Base-by-base conservation (phyloP, 2,797 vertebrate species). In the Acrocephalus scirpaceus region DNA sequence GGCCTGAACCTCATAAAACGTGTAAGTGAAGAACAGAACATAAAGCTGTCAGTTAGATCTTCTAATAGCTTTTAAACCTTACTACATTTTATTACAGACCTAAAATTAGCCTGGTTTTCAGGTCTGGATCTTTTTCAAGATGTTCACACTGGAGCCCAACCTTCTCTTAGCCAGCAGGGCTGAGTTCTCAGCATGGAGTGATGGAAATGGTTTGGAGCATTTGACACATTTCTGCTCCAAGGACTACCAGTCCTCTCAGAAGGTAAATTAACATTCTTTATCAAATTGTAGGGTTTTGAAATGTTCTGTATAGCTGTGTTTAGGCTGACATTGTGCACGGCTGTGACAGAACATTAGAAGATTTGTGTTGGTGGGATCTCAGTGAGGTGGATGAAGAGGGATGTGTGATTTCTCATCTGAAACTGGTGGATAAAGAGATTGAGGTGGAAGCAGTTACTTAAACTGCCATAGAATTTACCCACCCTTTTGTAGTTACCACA, bases 41-140 rank as follows among this genome's bases (percentile, higher is more conserved):
- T 93, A 89, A 96, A 93, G 69, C 86, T 92, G 86, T 89, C 86
- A 88, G 34, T 95, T 92, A 89, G 64, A 73, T 92, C 57, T 87
- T 89, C 93, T 93, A 94, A 93, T 94, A 82, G 86, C 71, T 85
- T 92, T 94, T 79, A 86, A 96, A 91, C 54, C 29, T 77, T 74
- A 36, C 53, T 91, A 4, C 77, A 50, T 82, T 96, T 95, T 96
- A 91, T 88, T 94, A 36, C 51, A 80, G 72, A 65, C 60, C 79
- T 93, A 93, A 96, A 95, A 93, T 88, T 88, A 93, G 81, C 61
- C 48, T 89, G 88, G 54, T 70, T 92, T 87, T 88, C 60, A 86
- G 84, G 74, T 74, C 58, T 89, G 88, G 67, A 84, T 64, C 45
- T 79, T 92, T 69, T 77, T 76, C 90, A 93, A 54, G 75, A 25